A percentile compares a stretch with the other conserved stretches of the same genome.
phyloP scores from a whole-genome alignment of 2,888 invertebrate genomes.

The Acronicta leporina region DNA sequence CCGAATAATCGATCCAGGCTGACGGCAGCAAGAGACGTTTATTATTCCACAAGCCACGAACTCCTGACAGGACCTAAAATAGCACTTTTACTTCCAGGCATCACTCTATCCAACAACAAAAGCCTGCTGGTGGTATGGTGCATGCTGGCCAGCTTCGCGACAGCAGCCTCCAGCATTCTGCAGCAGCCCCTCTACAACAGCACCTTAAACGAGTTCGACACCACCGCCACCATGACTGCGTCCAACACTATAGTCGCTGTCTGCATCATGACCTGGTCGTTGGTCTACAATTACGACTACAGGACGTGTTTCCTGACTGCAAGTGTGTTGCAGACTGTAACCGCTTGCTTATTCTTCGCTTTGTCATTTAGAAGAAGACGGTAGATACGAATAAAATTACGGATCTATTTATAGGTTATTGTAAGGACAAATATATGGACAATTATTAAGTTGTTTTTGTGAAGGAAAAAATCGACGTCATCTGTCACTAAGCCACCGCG shows the following conservation, averaged over 20 bases:
- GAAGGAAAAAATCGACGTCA: too few relatives aligned
- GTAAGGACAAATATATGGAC: background rate
- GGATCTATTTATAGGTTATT: background rate
- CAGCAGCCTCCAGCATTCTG: constrained; percentile 77
- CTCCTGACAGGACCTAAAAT: background rate
- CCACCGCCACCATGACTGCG: constrained; percentile 81
- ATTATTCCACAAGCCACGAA: too few relatives aligned
- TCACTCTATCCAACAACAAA: constrained; percentile 74
- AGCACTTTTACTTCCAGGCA: constrained; percentile 66
- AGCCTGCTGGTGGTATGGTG: constrained; percentile 82
- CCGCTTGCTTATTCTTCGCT: constrained; percentile 75
- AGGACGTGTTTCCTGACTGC: constrained; percentile 80
- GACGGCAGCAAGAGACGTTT: too few relatives aligned
- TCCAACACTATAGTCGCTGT: constrained; percentile 79
- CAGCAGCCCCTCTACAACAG: constrained; percentile 82
- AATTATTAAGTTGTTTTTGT: too few relatives aligned
- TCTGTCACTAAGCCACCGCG: too few relatives aligned
- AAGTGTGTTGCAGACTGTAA: constrained; percentile 73
- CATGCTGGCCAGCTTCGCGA: constrained; percentile 80
- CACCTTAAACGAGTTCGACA: constrained; percentile 82
- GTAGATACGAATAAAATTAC: constrained; percentile 31
- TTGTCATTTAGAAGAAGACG: constrained; percentile 78
- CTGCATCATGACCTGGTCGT: constrained; percentile 76
- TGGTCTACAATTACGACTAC: constrained; percentile 77
- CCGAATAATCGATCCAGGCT: too few relatives aligned